Evolutionary conservation across 1,140 invertebrate species (phyloP), one percentile per base, ranked within the genome.

Genomic region (Eumeta japonica): DNA sequence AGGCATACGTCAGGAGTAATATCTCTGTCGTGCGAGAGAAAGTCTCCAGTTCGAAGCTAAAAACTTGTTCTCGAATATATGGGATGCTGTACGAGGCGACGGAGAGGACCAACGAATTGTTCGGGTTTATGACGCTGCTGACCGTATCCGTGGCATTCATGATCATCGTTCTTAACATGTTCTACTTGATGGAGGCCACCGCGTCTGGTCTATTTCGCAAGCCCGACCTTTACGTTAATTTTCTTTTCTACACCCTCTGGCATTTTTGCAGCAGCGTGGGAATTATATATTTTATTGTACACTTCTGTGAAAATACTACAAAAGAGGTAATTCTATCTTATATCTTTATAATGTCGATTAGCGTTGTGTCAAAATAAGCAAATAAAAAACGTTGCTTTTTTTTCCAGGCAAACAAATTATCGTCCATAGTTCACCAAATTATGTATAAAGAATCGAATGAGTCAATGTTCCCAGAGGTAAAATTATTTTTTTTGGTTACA

Each of bases 131-230:
- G n/a, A 28, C 64, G 13, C 20, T 52, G 18, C 20, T 58, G 1
- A 60, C 47, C 1, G 52, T 63, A 37, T 30, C 55, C 2, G 10
- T 55, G 13, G 52, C 35, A 20, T 16, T 63, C 0, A 20, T 49
- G 7, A 43, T 44, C 3, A 52, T 58, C 9, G 41, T 61, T 4
- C 32, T 65, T 18, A 57, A 66, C 27, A 35, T 62, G 31, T 68
- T 64, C 37, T 68, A 66, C 35, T 59, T 68, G 13, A 64, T 68
- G 61, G 62, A 68, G 33, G 64, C 64, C 0, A 64, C 64, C 5
- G 60, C 61, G 1, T 47, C 55, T 1, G 57, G 62, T 5, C 41
- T 68, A 12, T 62, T 64, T 16, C 52, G 58, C 9, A 52, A 66
- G 19, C 35, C 51, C 5, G 27, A 35, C 3, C 53, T 41, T 37